These are phyloP conservation scores for Polyommatus iphigenia DNA, from an alignment of 2,888 invertebrate species.

Conservation along the genomic window DNA sequence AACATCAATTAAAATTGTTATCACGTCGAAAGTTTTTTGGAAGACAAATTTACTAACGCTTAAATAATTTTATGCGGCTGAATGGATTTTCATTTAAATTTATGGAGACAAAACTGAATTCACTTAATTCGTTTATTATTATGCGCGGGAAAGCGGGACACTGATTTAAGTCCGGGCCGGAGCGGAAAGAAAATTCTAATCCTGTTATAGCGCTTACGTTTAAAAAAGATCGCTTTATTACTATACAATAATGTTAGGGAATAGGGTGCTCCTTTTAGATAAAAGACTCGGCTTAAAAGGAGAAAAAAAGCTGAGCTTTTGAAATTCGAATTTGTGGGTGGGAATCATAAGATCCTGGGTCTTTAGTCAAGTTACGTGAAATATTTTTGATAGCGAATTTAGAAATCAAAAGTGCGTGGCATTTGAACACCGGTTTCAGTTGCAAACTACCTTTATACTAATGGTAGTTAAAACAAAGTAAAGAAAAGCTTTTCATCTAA, in stretches of 20 bases:
- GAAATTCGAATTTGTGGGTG: background rate
- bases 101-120: background rate
- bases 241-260: background rate
- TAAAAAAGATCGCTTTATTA: slow-evolving; percentile 11
- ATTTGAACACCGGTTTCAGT: no score
- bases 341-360: background rate
- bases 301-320: background rate
- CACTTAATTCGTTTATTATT: slow-evolving; percentile 19
- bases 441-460: no score
- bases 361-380: background rate
- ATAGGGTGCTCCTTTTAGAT: background rate
- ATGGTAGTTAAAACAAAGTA: no score
- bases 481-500: no score
- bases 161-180: background rate
- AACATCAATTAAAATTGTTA: background rate
- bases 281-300: background rate
- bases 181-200: slow-evolving; percentile 16
- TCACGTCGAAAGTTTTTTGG: background rate
- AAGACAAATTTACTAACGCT: background rate
- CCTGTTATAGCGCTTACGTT: slow-evolving; percentile 1
- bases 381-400: no score
- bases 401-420: no score
- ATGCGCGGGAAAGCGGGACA: slow-evolving; percentile 10
- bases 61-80: background rate
- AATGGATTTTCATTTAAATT: background rate